Evolutionary conservation across 92 coral and sea anemone species (phyloP).

Genomic region (Palythoa heliodiscus): DNA sequence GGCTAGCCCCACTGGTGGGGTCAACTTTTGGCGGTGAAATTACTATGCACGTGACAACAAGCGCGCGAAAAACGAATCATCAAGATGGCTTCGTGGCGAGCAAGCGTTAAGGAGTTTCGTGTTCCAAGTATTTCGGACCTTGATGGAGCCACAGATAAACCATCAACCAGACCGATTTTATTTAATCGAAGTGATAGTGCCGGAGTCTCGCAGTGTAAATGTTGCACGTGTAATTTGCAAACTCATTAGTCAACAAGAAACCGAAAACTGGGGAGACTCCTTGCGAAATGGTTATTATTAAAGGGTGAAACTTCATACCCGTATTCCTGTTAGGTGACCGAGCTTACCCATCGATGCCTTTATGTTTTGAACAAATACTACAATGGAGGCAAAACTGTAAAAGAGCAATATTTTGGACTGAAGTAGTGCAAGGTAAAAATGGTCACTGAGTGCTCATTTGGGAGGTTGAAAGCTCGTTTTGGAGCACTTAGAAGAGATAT

Average conservation of each 20-base stretch:
- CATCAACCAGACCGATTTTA: too few species aligned
- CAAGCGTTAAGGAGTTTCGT: too few species aligned
- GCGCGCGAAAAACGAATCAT: too few species aligned
- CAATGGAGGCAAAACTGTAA: slow-evolving; percentile 46
- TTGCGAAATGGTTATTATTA: neutral
- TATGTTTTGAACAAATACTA: slow-evolving; percentile 73
- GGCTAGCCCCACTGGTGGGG: too few species aligned
- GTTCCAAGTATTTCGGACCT: too few species aligned
- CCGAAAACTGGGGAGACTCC: neutral
- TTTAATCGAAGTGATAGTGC: too few species aligned
- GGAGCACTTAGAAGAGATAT: slow-evolving; percentile 56
- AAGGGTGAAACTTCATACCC: neutral
- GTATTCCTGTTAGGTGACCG: slow-evolving; percentile 45
- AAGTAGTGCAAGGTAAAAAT: slow-evolving; percentile 39
- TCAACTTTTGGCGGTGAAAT: too few species aligned
- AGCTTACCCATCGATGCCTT: slow-evolving; percentile 70
- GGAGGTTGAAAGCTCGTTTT: slow-evolving; percentile 56
- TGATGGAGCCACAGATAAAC: too few species aligned
- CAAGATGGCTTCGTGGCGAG: too few species aligned
- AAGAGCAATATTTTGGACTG: slow-evolving; percentile 34
- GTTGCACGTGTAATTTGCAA: too few species aligned
- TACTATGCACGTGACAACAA: too few species aligned
- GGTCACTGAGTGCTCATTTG: slow-evolving; percentile 55
- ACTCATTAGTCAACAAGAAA: neutral
- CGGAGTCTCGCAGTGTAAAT: too few species aligned